Base-by-base conservation (phyloP, 2,113 vertebrate species). In the Pseudopipra pipra region DNA sequence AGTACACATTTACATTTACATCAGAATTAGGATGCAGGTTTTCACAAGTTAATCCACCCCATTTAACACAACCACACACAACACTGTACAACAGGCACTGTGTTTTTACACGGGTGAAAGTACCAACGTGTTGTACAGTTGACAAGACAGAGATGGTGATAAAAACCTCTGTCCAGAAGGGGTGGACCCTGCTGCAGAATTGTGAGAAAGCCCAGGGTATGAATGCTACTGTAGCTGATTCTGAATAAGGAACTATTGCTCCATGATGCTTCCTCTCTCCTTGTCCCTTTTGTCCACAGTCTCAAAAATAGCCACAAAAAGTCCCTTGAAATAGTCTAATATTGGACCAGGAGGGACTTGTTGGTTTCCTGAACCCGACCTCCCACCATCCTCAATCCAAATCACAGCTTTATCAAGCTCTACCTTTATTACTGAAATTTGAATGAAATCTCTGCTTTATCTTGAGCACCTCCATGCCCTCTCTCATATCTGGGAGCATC, bases 1-100 rank as follows among this genome's bases (percentile, higher is more conserved):
- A 77, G 84, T 51, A 90, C 51, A 1, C 55, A 90, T 89, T 85
- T 72, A 44, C 70, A 71, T 85, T 80, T 83, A 87, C 74, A 80
- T 93, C 51, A 87, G 78, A 85, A 90, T 93, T 67, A 94, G 55
- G 87, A 70, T 61, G 37, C 31, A 79, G 70, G 70, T 90, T 89
- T 87, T 65, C 70, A 41, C 65, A 54, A 78, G n/a, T 5, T 65
- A 90, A 88, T 55, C 68, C 65, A 54, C 37, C 23, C 56, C 71
- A 49, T 51, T 86, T 85, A 80, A 30, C 44, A 74, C 18, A 5
- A 44, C 63, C n/a, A 39, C 46, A 33, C 14, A 33, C 33, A 58
- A 39, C 62, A 7, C n/a, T 5, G 27, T 22, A 54, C 62, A 62
- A 5, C 47, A 76, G 56, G 56, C 46, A 19, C 12, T 35, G 49